These are phyloP conservation scores for Pseudococcus viburni DNA, from an alignment of 2,888 invertebrate genomes.

Conservation along the genomic window DNA sequence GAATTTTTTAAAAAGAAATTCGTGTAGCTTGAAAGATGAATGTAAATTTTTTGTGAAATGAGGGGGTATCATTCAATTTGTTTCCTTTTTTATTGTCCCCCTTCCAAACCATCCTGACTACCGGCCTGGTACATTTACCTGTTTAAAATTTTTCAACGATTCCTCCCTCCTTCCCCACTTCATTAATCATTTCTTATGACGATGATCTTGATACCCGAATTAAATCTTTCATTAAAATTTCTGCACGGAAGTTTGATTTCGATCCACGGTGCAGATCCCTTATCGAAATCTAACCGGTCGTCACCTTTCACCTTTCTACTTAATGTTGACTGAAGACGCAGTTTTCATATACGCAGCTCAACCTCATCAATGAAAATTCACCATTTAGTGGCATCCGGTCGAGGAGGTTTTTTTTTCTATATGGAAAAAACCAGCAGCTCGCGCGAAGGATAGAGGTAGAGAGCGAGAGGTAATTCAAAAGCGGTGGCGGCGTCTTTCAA, in stretches of 20 bases:
- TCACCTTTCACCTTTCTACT: slow-evolving; percentile 7
- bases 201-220: too few relatives aligned
- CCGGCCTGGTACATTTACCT: too few relatives aligned
- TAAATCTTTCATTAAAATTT: too few relatives aligned
- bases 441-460: not conserved
- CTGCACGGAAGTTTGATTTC: not conserved
- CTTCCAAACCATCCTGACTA: too few relatives aligned
- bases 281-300: not conserved
- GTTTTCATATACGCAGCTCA: not conserved
- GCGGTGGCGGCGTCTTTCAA: slow-evolving; percentile 53
- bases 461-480: slow-evolving; percentile 27
- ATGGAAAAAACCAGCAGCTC: not conserved
- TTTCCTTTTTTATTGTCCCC: too few relatives aligned
- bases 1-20: too few relatives aligned
- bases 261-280: not conserved
- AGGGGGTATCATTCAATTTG: too few relatives aligned
- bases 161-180: too few relatives aligned
- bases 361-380: slow-evolving; percentile 46
- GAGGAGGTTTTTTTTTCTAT: slow-evolving; percentile 13
- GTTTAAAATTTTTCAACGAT: too few relatives aligned
- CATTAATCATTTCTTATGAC: too few relatives aligned
- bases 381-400: slow-evolving; percentile 5
- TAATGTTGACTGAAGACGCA: not conserved
- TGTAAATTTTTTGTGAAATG: too few relatives aligned
- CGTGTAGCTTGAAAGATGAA: too few relatives aligned